Evolutionary conservation across 2,113 vertebrate species (phyloP), one percentile per base, ranked within the genome.

Genomic region (Otocyon megalotis): DNA sequence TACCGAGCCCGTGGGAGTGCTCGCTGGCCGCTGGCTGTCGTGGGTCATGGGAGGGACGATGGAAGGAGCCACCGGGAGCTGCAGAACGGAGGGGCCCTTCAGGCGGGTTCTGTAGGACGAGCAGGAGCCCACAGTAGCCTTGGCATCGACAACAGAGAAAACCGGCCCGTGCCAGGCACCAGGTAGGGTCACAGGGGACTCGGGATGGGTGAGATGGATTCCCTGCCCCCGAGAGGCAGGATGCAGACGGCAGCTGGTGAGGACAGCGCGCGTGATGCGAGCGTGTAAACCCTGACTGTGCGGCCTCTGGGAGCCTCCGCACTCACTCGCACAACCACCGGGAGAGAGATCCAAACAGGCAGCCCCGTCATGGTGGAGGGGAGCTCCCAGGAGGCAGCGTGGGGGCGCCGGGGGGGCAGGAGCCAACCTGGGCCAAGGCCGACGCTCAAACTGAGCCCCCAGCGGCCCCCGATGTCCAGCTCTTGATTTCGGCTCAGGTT

Each of bases 31-130:
- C 26, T 32, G 7, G 53, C 43, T 43, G 19, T 19, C 17, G 43
- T 15, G 35, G 8, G 10, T 30, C 53, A n/a, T 69, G 32, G 32
- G 63, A 15, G 48, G 19, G 26, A 50, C 11, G 17, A 20, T n/a
- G 7, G 37, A 81, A 65, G 65, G 81, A 53, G 16, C 30, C 50
- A 15, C 58, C 65, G 17, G 26, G 67, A 60, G 54, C 54, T 86
- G 72, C 12, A 35, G 82, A 81, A 74, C 37, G 1, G 28, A 65
- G n/a, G 82, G 87, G 58, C 0, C 84, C 32, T 76, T 80, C 32
- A 60, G 32, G 28, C 24, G 48, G 80, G 88, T 72, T 90, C 60
- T 95, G 58, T 13, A 43, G 96, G 48, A 50, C 93, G 91, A 88
- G 65, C 84, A 95, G 65, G 85, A 95, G 86, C 72, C 63, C 15